These are phyloP conservation scores for Bathynomus jamesi DNA, from an alignment of 1,140 invertebrate genomes.

Conservation along the genomic window DNA sequence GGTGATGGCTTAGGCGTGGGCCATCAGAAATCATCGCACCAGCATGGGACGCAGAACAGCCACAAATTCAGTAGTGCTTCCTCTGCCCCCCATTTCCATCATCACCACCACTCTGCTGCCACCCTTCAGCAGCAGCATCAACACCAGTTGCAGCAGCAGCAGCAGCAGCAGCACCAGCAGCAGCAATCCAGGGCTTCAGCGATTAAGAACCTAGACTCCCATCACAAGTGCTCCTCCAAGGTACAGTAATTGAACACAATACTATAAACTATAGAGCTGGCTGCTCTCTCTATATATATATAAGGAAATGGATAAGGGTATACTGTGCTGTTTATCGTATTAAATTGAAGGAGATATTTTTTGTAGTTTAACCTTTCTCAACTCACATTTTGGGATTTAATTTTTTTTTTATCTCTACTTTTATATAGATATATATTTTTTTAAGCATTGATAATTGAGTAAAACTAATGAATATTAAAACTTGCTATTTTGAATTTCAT, in stretches of 20 bases:
- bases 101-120: slow-evolving; percentile 28
- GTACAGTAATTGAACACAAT: slow-evolving; percentile 45
- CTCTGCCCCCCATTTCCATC: slow-evolving; percentile 22
- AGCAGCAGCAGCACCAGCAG: slow-evolving; percentile 39
- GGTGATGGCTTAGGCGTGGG: no score
- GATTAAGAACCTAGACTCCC: slow-evolving; percentile 63
- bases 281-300: slow-evolving; percentile 50
- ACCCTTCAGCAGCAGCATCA: slow-evolving; percentile 23
- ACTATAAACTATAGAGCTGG: slow-evolving; percentile 56
- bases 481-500: no score
- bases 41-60: no score
- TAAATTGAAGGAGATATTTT: no score
- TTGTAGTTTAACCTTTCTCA: not conserved
- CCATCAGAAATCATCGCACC: no score
- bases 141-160: slow-evolving; percentile 27
- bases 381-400: not conserved
- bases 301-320: no score
- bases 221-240: slow-evolving; percentile 59
- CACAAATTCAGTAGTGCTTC: slow-evolving; percentile 23
- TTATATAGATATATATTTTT: no score
- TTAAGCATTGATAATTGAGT: no score
- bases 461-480: no score
- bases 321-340: no score
- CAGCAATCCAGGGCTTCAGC: slow-evolving; percentile 55
- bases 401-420: not conserved